These are phyloP conservation scores for Heliothis virescens DNA, from an alignment of 1,140 invertebrate genomes.

Conservation along the genomic window DNA sequence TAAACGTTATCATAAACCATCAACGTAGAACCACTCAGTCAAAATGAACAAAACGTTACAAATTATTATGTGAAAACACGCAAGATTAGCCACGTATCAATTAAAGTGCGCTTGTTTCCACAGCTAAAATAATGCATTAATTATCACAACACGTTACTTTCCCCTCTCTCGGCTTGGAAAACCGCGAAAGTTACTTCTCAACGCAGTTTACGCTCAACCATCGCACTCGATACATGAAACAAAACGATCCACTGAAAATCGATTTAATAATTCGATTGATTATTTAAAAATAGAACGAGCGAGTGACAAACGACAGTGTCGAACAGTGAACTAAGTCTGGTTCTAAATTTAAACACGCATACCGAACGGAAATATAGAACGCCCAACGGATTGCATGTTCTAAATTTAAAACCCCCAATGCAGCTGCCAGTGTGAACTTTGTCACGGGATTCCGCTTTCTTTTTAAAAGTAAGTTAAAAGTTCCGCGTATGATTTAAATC, in stretches of 20 bases:
- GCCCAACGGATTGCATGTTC: conserved; percentile 76
- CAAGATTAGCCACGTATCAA: conserved; percentile 54
- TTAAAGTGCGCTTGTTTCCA: conserved; percentile 57
- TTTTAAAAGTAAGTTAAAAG: conserved; percentile 52
- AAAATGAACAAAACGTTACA: conserved; percentile 37
- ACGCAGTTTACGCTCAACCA: conserved; percentile 55
- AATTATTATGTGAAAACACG: conserved; percentile 16
- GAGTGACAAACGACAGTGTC: conserved; percentile 77
- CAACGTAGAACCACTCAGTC: background rate
- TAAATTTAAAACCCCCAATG: conserved; percentile 69
- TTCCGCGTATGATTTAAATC: background rate
- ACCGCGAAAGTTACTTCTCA: conserved; percentile 77
- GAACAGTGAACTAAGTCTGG: conserved; percentile 80
- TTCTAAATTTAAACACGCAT: conserved; percentile 77
- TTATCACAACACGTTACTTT: conserved; percentile 74
- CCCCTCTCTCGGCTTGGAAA: conserved; percentile 72
- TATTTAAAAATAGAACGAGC: conserved; percentile 72
- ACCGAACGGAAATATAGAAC: conserved; percentile 80
- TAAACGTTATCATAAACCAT: conserved; percentile 5
- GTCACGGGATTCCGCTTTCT: conserved; percentile 67
- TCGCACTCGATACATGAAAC: conserved; percentile 25
- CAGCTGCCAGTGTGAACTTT: conserved; percentile 80
- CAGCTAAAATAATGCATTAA: conserved; percentile 71
- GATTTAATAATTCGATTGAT: conserved; percentile 28
- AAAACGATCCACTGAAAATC: conserved; percentile 24